Base-by-base conservation (phyloP, 2,797 vertebrate genomes). In the Danio tinwini region DNA sequence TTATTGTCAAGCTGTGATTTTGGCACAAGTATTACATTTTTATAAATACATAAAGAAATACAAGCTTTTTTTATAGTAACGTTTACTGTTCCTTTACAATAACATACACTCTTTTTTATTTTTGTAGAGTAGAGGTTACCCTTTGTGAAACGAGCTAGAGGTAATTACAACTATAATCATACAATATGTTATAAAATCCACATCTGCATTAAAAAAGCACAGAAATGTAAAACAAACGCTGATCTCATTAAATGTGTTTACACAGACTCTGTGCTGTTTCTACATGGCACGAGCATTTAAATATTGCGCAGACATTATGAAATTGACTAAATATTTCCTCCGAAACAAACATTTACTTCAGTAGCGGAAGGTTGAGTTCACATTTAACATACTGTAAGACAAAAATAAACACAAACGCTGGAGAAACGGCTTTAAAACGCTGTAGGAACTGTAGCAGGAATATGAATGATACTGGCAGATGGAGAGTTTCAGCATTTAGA, bases 131-230 rank as follows among this genome's bases (percentile, higher is more conserved):
- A 17, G 4, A 49, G 19, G 64, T 67, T 65, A 65, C 4, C 63
- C 63, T 44, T 67, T 16, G 63, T 45, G 45, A 29, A 68, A 68
- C 5, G 19, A 5, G 5, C 8, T n/a, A 47, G 12, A 67, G 19
- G 65, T 37, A 37, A 68, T 50, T 21, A 50, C 45, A 68, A 47
- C 47, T 68, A 50, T 50, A 50, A 68, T 49, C 49, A 16, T 49
- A 67, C 49, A 67, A 67, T 6, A 56, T 17, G 17, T 39, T n/a
- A 39, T 49, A 72, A 70, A 44, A 59, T 17, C 64, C 78, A 71
- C 62, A 61, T 39, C 68, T 58, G 74, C 74, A 80, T 73, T 58
- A 62, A 45, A 72, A 81, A 65, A 67, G 61, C 74, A 72, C 12
- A 40, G 44, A 62, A 69, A 74, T 69, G 12, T 71, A 69, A 42